Evolutionary conservation across 2,797 vertebrate genomes (phyloP), one percentile per base, ranked within the genome.

Genomic region (Telmatherina bonti): DNA sequence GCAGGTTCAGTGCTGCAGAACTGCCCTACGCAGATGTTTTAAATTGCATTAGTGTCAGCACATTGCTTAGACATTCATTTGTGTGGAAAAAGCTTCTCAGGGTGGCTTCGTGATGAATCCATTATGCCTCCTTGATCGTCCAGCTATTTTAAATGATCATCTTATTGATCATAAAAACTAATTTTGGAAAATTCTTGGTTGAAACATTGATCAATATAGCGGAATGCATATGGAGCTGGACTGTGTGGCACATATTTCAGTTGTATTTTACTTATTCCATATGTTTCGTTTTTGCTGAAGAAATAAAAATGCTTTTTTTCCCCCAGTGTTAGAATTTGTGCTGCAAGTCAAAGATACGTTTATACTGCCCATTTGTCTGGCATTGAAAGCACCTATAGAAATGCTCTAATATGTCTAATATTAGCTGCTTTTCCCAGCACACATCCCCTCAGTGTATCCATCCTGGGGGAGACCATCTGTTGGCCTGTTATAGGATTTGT

Each of bases 381-480:
- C 81, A 81, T 70, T 72, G 65, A 72, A 78, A 66, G 82, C 84
- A 88, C 82, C 84, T 85, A 83, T 72, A 85, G 87, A 87, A 89
- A 89, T 57, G 77, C 69, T 87, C 58, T 72, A 76, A 86, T 88
- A 85, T 61, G 76, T 86, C 86, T 91, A 93, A 93, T 92, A 91
- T 91, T 93, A 93, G 86, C 76, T 56, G 38, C 65, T 74, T 84
- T 80, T 73, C 83, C 62, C 82, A 86, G 70, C 62, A 64, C 82
- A 83, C 84, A 88, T 88, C 76, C 86, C 92, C 74, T 89, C 62
- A 60, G 85, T 90, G 74, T 79, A 67, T 52, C 60, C 29, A 74
- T 91, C 91, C 91, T 85, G 83, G 81, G 86, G 88, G 85, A 79
- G 71, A 82, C 92, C 93, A 94, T 94, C 92, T 94, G 93, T 74